phyloP scores from a whole-genome alignment of 2,797 vertebrate species.

The Hirundo rustica region DNA sequence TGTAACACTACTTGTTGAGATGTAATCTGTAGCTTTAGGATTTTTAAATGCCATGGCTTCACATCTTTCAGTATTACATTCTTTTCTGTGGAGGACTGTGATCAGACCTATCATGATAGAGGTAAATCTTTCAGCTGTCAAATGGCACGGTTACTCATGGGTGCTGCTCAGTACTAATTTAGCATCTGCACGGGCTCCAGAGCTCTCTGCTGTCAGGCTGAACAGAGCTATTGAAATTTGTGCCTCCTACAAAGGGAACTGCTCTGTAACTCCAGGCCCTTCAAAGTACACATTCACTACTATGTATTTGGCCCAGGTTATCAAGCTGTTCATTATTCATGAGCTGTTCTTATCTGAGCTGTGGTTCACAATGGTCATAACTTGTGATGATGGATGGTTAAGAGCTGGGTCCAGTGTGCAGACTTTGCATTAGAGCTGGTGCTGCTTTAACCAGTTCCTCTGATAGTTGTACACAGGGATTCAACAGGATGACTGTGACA shows the following conservation, averaged over 20 bases:
- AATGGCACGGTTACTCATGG: not conserved
- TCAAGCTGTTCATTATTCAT: slow-evolving; percentile 7
- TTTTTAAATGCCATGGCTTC: not conserved
- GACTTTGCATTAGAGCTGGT: not conserved
- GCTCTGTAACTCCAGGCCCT: not conserved
- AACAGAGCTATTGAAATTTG: not conserved
- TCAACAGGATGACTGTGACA: not conserved
- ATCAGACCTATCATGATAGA: not conserved
- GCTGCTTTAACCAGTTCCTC: not conserved
- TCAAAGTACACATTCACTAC: not conserved
- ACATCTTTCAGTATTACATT: not conserved
- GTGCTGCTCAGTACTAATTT: not conserved
- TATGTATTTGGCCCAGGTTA: not conserved
- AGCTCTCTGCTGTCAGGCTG: not conserved
- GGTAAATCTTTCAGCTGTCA: not conserved
- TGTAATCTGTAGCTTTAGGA: not conserved
- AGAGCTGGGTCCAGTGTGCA: not conserved
- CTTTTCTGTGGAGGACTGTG: not conserved
- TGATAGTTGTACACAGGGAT: not conserved
- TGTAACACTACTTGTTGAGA: not conserved
- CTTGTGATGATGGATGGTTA: slow-evolving; percentile 4
- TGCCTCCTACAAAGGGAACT: not conserved
- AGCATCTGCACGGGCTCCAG: not conserved
- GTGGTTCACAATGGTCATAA: not conserved
- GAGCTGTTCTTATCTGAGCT: slow-evolving; percentile 12